Evolutionary conservation across 2,888 invertebrate genomes (phyloP), one percentile per base, ranked within the genome.

Genomic region (Hipparchia semele): DNA sequence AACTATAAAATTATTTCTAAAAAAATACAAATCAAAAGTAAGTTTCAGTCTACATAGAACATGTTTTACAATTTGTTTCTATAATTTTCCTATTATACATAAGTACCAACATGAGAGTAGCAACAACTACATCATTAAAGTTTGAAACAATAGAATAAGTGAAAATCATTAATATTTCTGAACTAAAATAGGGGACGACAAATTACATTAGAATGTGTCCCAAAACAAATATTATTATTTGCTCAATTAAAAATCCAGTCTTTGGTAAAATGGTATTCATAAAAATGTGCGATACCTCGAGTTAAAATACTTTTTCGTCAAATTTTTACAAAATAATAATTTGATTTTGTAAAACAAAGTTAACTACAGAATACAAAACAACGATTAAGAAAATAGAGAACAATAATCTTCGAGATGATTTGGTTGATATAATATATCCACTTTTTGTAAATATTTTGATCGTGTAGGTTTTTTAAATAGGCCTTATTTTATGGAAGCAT

Each of bases 211-310:
- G 23, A 59, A 59, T 8, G 54, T 33, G 9, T 59, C 23, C 3
- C 9, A 59, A 59, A 59, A 9, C 23, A 59, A 59, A 9, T 5
- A 10, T 13, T 7, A 58, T 49, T 13, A n/a, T n/a, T 61, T 45
- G 9, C 45, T 45, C 6, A 45, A 10, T n/a, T 39, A 39, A 2
- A n/a, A 49, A 62, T 49, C 62, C 62, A 62, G 62, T 62, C 62
- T 62, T 62, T 62, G 49, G 62, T 46, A 62, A 62, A 7, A 4
- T 49, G 62, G 13, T 7, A 23, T 23, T 23, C 51, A 51, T 13
- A 23, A 64, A 51, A 51, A 64, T 64, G 51, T 64, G 51, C 23
- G 23, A 13, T 64, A 64, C 23, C 64, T 51, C 10, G 51, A 65
- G 2, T 65, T 10, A 8, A 51, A 65, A 65, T 53, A 65, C 51